Evolutionary conservation across 2,888 invertebrate species (phyloP), one percentile per base, ranked within the genome.

Genomic region (Caenorhabditis sulstoni): DNA sequence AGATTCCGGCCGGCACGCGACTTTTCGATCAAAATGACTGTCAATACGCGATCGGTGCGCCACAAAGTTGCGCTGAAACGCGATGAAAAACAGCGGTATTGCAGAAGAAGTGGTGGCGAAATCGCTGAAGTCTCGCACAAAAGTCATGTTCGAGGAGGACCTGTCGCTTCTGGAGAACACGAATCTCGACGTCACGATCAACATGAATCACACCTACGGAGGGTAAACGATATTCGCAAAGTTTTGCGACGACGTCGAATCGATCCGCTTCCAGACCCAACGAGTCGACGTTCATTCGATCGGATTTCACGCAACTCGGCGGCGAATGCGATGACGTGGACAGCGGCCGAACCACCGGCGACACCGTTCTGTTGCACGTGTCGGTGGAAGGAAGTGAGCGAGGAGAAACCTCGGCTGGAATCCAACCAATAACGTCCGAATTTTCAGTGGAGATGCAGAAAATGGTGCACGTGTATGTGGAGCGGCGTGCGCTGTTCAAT

Each of bases 261-360:
- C 22, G 9, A 11, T 22, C 12, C 8, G 18, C 16, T 61, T 61
- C 1, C 61, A 61, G 47, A 0, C 18, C 35, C 37, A 39, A 39
- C 35, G 23, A 52, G 3, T 23, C 50, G 8, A 23, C 41, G 1
- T 53, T 29, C 16, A 18, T 35, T 18, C 39, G 44, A 1, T 20
- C 49, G 20, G 65, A 65, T 7, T 65, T 53, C 45, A 53, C 65
- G 8, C 65, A 65, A 65, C 16, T 65, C 35, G 65, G 53, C n/a
- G 53, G 41, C 12, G 65, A 45, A 7, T 52, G 52, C 12, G 65
- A 65, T 23, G 65, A 65, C 37, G 45, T 53, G 8, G 53, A 53
- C 53, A 44, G 22, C 14, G 53, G 29, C 14, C 16, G 18, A 20
- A 29, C 7, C 29, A 29, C 29, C 29, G 29, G 29, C 29, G 29